Evolutionary conservation across 2,797 vertebrate genomes (phyloP), one percentile per base, ranked within the genome.

Genomic region (Heterohyrax brucei): DNA sequence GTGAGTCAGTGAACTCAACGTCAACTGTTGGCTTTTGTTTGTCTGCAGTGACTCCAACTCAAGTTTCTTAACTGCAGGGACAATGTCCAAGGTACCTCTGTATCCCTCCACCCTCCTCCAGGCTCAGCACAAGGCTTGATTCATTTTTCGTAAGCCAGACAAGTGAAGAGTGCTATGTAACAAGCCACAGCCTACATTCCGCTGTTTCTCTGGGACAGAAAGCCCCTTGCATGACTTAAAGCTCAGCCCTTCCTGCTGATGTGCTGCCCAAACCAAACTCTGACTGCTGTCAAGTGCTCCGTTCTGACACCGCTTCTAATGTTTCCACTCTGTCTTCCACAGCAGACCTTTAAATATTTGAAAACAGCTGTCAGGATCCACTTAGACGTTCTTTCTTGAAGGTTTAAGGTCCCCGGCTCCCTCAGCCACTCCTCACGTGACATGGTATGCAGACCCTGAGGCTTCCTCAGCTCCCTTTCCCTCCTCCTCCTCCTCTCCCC

Each of bases 271-370:
- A 70, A 64, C 59, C 85, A 13, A 93, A 90, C 19, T 66, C 88
- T 8, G 1, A 53, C 48, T 50, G 46, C 72, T 73, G n/a, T 56
- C 66, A 77, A 79, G 1, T 1, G 72, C 10, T 19, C n/a, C 2
- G 0, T 62, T 59, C 94, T 82, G 48, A 82, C 73, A 1, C 5
- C 10, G 28, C 8, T 4, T 30, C 76, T 72, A 82, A 26, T 18
- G 28, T 87, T 86, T 68, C 93, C 13, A 14, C 64, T 72, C 72
- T 24, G 80, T 39, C 68, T 62, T 89, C 76, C 94, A 53, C 9
- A 2, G 73, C 26, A 92, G 95, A 91, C 84, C 50, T 96, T 93
- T 85, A 94, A 94, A 82, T 96, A 82, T 86, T 96, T 95, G 78
- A 83, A 90, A 96, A 89, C 61, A 73, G 78, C 91, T 92, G 87